phyloP scores from a whole-genome alignment of 2,888 invertebrate genomes.

The Andrena minutula region DNA sequence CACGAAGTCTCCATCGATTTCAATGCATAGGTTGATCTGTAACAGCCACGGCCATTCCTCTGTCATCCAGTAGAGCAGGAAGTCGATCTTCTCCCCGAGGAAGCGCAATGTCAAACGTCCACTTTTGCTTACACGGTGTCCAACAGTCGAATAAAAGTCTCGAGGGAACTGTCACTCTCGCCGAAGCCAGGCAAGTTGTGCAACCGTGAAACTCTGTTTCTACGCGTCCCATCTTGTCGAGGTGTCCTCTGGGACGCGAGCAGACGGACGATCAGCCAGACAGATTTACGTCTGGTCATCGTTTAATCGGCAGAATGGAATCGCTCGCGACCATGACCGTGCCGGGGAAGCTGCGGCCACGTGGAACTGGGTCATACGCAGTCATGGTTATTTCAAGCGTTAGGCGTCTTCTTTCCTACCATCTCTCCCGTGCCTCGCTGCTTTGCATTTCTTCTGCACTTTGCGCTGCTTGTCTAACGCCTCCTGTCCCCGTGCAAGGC shows the following conservation, averaged over 20 bases:
- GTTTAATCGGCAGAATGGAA: slow-evolving; percentile 57
- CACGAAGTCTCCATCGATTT: not conserved
- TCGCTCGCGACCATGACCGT: slow-evolving; percentile 64
- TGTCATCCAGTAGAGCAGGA: not conserved
- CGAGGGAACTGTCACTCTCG: slow-evolving; percentile 12
- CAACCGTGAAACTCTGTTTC: slow-evolving; percentile 1
- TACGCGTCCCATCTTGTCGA: not conserved
- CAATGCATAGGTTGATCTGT: not conserved
- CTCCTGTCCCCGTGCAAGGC: not conserved
- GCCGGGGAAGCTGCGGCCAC: slow-evolving; percentile 42
- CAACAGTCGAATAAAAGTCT: not conserved
- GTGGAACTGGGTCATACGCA: slow-evolving; percentile 55
- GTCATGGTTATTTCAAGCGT: slow-evolving; percentile 57
- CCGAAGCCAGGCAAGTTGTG: not conserved
- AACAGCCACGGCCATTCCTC: not conserved
- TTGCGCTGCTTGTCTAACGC: not conserved
- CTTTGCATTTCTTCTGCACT: slow-evolving; percentile 30
- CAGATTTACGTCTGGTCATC: slow-evolving; percentile 32
- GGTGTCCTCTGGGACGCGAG: slow-evolving; percentile 5
- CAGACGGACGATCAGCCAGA: slow-evolving; percentile 48
- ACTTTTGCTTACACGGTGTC: slow-evolving; percentile 3
- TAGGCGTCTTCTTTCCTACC: slow-evolving; percentile 38
- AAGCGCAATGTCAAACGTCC: not conserved
- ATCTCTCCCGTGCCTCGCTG: not conserved
- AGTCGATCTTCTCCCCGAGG: not conserved